Evolutionary conservation across 2,797 vertebrate genomes (phyloP).

Genomic region (Pipistrellus pipistrellus): DNA sequence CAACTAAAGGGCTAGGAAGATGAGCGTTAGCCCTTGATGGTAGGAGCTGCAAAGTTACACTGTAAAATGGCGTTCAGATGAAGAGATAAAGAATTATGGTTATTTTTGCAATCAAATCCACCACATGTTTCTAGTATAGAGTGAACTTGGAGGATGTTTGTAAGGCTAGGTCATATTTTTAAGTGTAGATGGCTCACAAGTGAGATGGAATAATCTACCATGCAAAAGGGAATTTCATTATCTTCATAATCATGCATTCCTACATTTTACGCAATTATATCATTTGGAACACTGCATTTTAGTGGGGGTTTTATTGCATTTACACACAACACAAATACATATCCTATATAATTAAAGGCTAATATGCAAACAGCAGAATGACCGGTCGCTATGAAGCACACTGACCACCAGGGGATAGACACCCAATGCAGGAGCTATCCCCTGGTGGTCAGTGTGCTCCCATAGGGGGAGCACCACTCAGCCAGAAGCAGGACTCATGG

Average conservation of each 20-base stretch:
- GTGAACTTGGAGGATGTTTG: not conserved
- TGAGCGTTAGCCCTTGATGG: not conserved
- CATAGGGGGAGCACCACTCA: too few relatives aligned
- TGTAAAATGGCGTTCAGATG: not conserved
- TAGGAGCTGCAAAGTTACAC: not conserved
- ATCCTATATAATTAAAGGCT: too few relatives aligned
- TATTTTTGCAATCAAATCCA: not conserved
- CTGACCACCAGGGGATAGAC: too few relatives aligned
- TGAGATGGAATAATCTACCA: not conserved
- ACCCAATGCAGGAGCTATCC: too few relatives aligned
- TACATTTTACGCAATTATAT: not conserved
- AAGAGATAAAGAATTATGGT: not conserved
- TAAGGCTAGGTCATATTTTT: not conserved
- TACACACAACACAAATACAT: not conserved
- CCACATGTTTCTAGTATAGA: not conserved
- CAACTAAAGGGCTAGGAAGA: not conserved
- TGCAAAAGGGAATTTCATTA: slow-evolving; percentile 8
- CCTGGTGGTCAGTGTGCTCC: too few relatives aligned
- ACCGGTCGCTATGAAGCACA: too few relatives aligned
- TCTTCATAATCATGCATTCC: not conserved
- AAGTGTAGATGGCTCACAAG: not conserved
- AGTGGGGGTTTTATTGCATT: not conserved
- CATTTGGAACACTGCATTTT: not conserved
- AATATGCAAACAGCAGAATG: too few relatives aligned
- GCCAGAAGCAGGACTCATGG: too few relatives aligned